phyloP scores from a whole-genome alignment of 1,140 invertebrate species.

The Riptortus pedestris region DNA sequence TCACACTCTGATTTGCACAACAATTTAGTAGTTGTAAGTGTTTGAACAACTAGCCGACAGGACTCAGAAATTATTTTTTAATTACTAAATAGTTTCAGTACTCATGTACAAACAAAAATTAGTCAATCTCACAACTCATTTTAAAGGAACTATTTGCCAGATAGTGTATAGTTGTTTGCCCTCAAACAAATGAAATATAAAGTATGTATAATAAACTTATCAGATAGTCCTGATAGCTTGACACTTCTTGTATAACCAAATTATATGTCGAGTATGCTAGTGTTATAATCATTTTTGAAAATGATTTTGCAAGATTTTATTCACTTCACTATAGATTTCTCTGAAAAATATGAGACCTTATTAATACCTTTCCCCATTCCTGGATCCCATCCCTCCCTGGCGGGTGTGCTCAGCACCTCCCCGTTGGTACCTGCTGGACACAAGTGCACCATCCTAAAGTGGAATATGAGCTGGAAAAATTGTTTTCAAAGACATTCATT shows the following conservation, averaged over 20 bases:
- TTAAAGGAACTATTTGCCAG: no score
- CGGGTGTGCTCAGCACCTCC: conserved; percentile 18
- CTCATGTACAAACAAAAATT: no score
- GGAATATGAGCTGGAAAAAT: not conserved
- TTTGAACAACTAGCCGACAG: no score
- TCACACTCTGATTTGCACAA: no score
- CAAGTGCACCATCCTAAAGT: not conserved
- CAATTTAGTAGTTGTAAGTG: no score
- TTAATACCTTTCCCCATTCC: not conserved
- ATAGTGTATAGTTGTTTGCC: no score
- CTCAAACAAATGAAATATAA: not conserved
- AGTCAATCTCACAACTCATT: no score
- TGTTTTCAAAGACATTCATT: not conserved
- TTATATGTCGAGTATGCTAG: not conserved
- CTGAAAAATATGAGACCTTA: not conserved
- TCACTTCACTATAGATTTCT: not conserved
- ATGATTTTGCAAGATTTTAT: not conserved
- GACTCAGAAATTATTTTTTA: no score
- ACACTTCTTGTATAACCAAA: not conserved
- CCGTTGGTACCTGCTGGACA: conserved; percentile 21
- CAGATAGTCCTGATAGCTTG: not conserved
- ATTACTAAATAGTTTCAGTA: no score
- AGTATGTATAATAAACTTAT: not conserved
- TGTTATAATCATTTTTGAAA: not conserved
- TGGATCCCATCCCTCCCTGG: not conserved